Base-by-base conservation (phyloP, 1,140 invertebrate species). In the Rhyzopertha dominica region DNA sequence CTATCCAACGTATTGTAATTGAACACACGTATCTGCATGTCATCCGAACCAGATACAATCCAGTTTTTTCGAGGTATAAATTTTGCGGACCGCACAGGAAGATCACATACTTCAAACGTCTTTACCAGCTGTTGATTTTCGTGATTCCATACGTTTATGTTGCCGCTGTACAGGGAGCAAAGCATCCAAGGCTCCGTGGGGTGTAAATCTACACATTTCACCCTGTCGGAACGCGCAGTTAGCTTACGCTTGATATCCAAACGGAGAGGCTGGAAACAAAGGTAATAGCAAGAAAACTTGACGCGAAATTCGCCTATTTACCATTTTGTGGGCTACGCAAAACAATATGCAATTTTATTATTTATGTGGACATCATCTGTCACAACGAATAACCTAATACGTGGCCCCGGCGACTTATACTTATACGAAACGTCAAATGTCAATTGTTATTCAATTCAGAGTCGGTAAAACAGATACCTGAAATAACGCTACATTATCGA, bases 81-180 rank as follows among this genome's bases (percentile, higher is more conserved):
- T 59, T 91, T 92, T 0, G 91, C 93, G 3, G 91, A 84, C 59
- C 97, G 72, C 0, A 99, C 95, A 0, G 97, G 97, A 12, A 98
- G 64, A 61, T 98, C 95, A 70, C 95, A 98, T 3, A 98, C 87
- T 68, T 83, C 94, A 73, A 98, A 96, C 20, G 90, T 89, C 69
- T 98, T 98, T 23, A 96, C 87, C 14, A 93, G 69, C 59, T 82
- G 82, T 69, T 97, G 93, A 34, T 84, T 89, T 66, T 99, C 95
- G 76, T 94, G 85, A 68, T 99, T 98, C 95, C 96, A 99, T 61
- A 99, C 90, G 73, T 99, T 95, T 47, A 98, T 94, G 71, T 98
- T 92, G 50, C 97, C 97, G 74, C 94, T 97, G 74, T 99, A 99
- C 3, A 99, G 74, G 17, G 94, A 94, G 49, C 91, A 95, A 19